These are phyloP conservation scores for Dasyprocta punctata DNA, from an alignment of 2,113 vertebrate genomes.

Conservation along the genomic window DNA sequence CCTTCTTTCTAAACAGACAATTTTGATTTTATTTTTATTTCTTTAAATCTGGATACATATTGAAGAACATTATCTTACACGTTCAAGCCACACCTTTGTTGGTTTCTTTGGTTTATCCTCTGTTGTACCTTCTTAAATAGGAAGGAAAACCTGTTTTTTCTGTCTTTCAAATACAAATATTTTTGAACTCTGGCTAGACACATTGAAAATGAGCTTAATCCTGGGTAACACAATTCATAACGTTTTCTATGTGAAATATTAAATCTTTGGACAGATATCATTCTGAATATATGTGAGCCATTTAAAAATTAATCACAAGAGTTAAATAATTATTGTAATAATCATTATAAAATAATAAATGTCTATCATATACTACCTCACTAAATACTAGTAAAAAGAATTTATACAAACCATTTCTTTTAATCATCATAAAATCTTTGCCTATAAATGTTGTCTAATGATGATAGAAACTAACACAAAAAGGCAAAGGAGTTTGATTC, in stretches of 20 bases:
- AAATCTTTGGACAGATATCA: background rate
- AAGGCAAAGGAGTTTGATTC: background rate
- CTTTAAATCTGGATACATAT: background rate
- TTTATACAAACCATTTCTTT: background rate
- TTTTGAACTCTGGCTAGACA: background rate
- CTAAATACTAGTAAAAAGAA: background rate
- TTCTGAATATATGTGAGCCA: background rate
- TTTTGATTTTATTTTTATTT: background rate
- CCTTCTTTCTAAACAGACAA: background rate
- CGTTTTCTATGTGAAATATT: background rate
- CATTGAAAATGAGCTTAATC: background rate
- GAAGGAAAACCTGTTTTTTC: background rate
- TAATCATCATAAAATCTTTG: background rate
- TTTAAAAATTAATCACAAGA: background rate
- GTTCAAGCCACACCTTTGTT: background rate
- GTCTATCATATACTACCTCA: background rate
- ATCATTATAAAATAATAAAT: background rate
- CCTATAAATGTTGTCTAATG: background rate
- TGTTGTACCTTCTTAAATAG: conserved; percentile 4
- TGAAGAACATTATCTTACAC: background rate
- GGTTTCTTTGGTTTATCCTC: background rate
- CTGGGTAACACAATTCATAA: background rate
- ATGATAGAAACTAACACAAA: background rate
- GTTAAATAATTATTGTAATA: background rate
- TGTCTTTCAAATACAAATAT: background rate